These are phyloP conservation scores for Agonum fuliginosum DNA, from an alignment of 2,888 invertebrate species.

Conservation along the genomic window DNA sequence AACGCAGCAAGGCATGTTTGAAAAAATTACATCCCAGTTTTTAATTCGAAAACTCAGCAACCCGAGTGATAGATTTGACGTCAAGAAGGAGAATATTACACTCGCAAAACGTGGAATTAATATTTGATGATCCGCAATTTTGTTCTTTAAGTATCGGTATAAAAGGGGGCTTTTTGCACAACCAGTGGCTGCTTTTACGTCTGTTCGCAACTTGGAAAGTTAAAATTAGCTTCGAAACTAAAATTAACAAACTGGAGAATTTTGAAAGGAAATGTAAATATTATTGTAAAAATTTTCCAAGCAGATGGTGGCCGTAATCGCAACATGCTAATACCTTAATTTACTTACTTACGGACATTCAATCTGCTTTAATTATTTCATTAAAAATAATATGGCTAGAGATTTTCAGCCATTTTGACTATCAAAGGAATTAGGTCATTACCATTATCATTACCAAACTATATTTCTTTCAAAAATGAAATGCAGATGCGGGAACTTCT, in stretches of 20 bases:
- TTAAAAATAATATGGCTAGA: background rate
- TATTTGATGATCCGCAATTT: background rate
- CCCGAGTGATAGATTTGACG: conserved; percentile 29
- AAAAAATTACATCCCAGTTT: conserved; percentile 34
- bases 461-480: no score
- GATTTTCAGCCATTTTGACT: background rate
- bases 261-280: conserved; percentile 51
- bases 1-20: conserved; percentile 32
- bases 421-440: background rate
- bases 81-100: conserved; percentile 39
- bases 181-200: background rate
- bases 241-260: conserved; percentile 38
- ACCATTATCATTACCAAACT: no score
- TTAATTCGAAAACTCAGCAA: conserved; percentile 27
- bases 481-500: no score
- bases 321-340: conserved; percentile 26
- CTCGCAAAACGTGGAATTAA: conserved; percentile 25
- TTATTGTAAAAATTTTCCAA: conserved; percentile 48
- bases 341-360: conserved; percentile 20
- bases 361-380: conserved; percentile 13
- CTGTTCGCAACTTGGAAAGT: conserved; percentile 22
- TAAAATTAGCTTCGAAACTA: conserved; percentile 48
- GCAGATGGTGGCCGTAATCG: conserved; percentile 17
- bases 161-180: conserved; percentile 11
- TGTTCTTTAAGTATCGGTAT: background rate